Base-by-base conservation (phyloP, 30 jellyfish, hydroid and myxozoan genomes). In the Aurelia sp. region DNA sequence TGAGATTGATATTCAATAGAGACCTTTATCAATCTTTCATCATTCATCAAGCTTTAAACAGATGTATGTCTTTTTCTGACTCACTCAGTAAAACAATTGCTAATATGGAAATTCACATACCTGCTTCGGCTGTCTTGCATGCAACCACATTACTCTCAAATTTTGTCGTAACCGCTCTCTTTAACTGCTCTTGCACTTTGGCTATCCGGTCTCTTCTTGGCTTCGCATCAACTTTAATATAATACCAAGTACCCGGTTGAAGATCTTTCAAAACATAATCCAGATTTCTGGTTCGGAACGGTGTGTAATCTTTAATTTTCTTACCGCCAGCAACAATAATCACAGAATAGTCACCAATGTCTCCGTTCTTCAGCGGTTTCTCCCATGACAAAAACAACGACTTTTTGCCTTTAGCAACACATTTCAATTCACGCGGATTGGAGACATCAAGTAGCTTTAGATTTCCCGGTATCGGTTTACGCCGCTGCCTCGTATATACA, bases 221-320 rank as follows among this genome's bases (percentile, higher is more conserved):
- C n/a, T 64, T 64, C 47, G 96, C 96, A 19, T 70, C 61, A 64
- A 88, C 87, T 24, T 80, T 78, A 3, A 71, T 41, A 64, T 88
- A 88, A 62, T 88, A 88, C 96, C 96, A 88, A 4, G 91, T 76
- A 24, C 96, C 96, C 74, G 48, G 91, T 63, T 71, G 27, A 55
- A 88, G 75, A 68, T 88, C 52, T 57, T 58, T 59, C 65, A 88
- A 21, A 72, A 88, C 57, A 27, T 74, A 88, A 65, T 44, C 31
- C 89, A 59, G 64, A 13, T 77, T 76, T 8, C 27, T 68, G 2
- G 91, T 88, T 51, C 51, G 88, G 20, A 61, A 74, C 1, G 73
- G 24, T 78, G 41, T 52, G 76, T 50, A 31, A 31, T 38, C 72
- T 30, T 78, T 86, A 13, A 71, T 70, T 40, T 50, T 19, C 79